Evolutionary conservation across 2,113 vertebrate genomes (phyloP).

Genomic region (Suncus etruscus): DNA sequence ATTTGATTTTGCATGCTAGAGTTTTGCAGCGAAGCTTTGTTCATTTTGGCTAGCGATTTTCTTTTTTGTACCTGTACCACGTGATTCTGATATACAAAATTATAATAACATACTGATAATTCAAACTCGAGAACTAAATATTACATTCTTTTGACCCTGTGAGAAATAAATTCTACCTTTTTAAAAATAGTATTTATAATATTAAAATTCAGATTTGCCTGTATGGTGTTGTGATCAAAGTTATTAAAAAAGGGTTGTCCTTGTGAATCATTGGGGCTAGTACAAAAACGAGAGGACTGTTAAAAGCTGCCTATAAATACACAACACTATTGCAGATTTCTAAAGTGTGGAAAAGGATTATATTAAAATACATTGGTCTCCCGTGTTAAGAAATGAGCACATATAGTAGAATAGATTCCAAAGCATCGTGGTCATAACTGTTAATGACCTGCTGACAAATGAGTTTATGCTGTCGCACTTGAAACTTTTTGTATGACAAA

Average conservation of each 20-base stretch:
- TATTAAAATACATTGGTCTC: conserved; percentile 61
- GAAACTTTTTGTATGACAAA: conserved; percentile 68
- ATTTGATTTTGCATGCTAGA: conserved; percentile 84
- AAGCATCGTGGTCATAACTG: conserved; percentile 74
- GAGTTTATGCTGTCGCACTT: conserved; percentile 75
- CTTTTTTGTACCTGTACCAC: conserved; percentile 84
- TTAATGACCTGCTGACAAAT: conserved; percentile 72
- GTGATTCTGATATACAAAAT: conserved; percentile 83
- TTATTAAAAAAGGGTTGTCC: conserved; percentile 77
- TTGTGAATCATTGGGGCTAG: conserved; percentile 79
- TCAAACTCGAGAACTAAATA: conserved; percentile 82
- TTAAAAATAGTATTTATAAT: conserved; percentile 76
- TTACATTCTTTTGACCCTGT: conserved; percentile 80
- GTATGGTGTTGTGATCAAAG: conserved; percentile 79
- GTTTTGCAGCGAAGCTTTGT: conserved; percentile 83
- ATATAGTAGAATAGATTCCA: conserved; percentile 78
- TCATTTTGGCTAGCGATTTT: conserved; percentile 85
- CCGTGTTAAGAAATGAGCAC: conserved; percentile 78
- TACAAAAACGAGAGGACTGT: conserved; percentile 71
- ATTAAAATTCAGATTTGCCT: conserved; percentile 79
- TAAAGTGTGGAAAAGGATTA: conserved; percentile 72
- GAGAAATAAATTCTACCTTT: conserved; percentile 81
- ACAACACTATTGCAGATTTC: conserved; percentile 72
- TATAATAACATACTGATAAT: conserved; percentile 84
- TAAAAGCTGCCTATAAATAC: conserved; percentile 82